Evolutionary conservation across 2,888 invertebrate genomes (phyloP), one percentile per base, ranked within the genome.

Genomic region (Paralinhomoeus sp.): DNA sequence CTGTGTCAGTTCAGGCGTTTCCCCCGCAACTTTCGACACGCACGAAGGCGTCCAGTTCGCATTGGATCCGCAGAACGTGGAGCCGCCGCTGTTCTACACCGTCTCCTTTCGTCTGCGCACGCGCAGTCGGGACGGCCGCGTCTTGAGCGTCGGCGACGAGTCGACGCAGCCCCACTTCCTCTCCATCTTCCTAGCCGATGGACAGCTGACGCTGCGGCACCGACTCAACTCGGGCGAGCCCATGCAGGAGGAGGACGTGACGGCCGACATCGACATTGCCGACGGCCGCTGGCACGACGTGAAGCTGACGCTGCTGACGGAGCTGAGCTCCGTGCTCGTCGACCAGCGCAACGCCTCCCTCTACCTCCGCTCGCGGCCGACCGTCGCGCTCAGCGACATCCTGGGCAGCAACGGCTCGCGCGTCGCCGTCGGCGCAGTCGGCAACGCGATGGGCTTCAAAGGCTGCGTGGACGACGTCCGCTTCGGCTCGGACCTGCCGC

Each of bases 291-390:
- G 40, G 40, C 40, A 40, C n/a, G 7, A 3, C n/a, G 33, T 40
- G 7, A 40, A 40, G 23, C 27, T 40, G 15, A 40, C 40, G 7
- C 31, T 40, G 31, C 27, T 40, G n/a, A 40, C 40, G 27, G 40
- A 40, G 18, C 27, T 15, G 18, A n/a, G n/a, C 24, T 40, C 20
- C 7, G 15, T 40, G 18, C 20, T 22, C 24, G 18, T 40, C 15
- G 40, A 40, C 40, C 12, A 40, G 23, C 3, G 31, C 15, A 18
- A 17, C 18, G 7, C n/a, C n/a, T 21, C 40, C 5, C 33, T 40
- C 31, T 40, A 40, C 18, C 27, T 40, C 24, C 20, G 20, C 7
- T 21, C 23, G 15, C 12, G 31, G 23, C 40, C 40, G 40, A 23
- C 40, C 15, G 24, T 24, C 3, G n/a, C 40, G 15, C 40, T 40